These are phyloP conservation scores for Philereme transversata DNA, from an alignment of 2,888 invertebrate genomes.

Conservation along the genomic window DNA sequence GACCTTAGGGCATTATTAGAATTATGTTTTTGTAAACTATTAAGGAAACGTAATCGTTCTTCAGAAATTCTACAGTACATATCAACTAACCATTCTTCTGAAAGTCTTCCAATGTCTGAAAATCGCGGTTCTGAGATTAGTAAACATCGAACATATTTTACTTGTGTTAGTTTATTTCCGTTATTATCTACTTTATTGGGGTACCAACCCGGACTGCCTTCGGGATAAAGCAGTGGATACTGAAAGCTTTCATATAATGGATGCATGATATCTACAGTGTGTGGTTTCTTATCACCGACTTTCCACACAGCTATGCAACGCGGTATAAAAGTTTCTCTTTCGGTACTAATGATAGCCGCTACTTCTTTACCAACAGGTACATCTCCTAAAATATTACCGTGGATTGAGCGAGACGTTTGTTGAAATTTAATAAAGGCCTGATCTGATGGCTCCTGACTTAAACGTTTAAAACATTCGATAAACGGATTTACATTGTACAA, in stretches of 20 bases:
- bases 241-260: not conserved
- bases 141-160: conserved; percentile 14
- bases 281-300: conserved; percentile 6
- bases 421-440: conserved; percentile 9
- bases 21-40: too few species aligned
- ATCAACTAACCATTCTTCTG: conserved; percentile 2
- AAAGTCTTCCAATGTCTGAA: not conserved
- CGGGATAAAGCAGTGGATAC: conserved; percentile 7
- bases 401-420: not conserved
- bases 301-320: conserved; percentile 31
- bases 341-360: conserved; percentile 6
- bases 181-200: conserved; percentile 9
- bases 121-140: not conserved
- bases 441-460: conserved; percentile 1
- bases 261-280: conserved; percentile 10
- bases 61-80: too few species aligned
- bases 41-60: too few species aligned
- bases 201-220: conserved; percentile 12
- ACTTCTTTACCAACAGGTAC: not conserved
- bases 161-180: conserved; percentile 2
- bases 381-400: too few species aligned
- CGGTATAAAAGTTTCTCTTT: not conserved
- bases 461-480: conserved; percentile 9
- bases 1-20: too few species aligned
- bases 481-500: not conserved